A percentile compares a stretch with the other conserved stretches of the same genome.
phyloP scores from a whole-genome alignment of 2,888 invertebrate species.

The Ctena decussata region DNA sequence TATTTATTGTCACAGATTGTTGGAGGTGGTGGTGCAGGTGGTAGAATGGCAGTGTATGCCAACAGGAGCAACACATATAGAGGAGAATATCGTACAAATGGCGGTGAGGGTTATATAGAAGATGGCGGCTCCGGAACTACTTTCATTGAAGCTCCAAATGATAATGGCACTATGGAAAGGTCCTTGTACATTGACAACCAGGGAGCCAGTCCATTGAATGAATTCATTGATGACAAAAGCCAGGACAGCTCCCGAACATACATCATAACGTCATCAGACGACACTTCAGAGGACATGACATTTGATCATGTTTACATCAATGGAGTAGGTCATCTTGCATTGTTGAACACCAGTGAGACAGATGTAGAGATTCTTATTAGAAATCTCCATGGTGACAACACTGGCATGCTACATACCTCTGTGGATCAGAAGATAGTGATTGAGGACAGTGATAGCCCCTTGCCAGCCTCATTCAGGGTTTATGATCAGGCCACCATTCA shows the following conservation, averaged over 20 bases:
- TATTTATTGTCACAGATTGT: constrained; percentile 50
- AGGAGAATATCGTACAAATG: constrained; percentile 68
- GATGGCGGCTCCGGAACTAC: constrained; percentile 77
- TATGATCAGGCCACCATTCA: constrained; percentile 67
- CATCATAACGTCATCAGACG: constrained; percentile 51
- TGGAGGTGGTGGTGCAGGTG: constrained; percentile 80
- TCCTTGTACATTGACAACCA: constrained; percentile 73
- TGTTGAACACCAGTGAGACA: constrained; percentile 49
- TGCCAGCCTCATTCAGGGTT: constrained; percentile 74
- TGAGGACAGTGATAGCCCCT: constrained; percentile 68
- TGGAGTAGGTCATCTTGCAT: constrained; percentile 72
- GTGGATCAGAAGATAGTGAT: constrained; percentile 64
- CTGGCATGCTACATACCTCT: constrained; percentile 76
- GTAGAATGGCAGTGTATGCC: constrained; percentile 74
- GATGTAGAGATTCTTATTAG: constrained; percentile 59
- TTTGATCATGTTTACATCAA: constrained; percentile 69
- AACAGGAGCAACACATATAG: constrained; percentile 64
- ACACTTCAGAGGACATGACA: constrained; percentile 37
- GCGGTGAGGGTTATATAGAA: constrained; percentile 72
- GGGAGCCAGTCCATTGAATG: constrained; percentile 63
- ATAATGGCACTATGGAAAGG: constrained; percentile 29
- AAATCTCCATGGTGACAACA: constrained; percentile 72
- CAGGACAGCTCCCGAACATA: constrained; percentile 73
- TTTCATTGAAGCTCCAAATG: constrained; percentile 58
- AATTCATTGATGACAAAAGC: constrained; percentile 60